Evolutionary conservation across 1,140 invertebrate genomes (phyloP), one percentile per base, ranked within the genome.

Genomic region (Araneus ventricosus): DNA sequence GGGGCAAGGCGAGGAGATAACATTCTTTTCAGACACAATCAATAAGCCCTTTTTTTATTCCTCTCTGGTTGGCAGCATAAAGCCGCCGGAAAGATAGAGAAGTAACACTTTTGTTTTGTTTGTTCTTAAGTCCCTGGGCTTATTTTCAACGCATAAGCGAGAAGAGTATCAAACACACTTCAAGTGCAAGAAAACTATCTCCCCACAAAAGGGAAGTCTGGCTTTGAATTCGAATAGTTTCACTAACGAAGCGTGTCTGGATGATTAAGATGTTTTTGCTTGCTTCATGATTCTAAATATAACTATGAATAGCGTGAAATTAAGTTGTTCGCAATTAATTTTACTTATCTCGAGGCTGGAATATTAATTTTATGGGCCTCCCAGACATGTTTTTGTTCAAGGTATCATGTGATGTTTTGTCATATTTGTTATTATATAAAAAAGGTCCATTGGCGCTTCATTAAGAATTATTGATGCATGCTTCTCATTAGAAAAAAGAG

Each of bases 21-120:
- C 39, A 82, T 82, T 82, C 80, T 82, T 82, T 52, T 45, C 39
- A 27, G 39, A 82, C 39, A 52, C 39, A 82, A 82, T 82, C 80
- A 82, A 82, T 82, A 82, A 82, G 6, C 0, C 0, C 41, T 45
- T 45, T 82, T 82, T 22, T 17, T 82, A 24, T 4, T 41, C 24
- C 22, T 37, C 27, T 27, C 59, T 22, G 45, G 45, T 52, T 22
- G 27, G 70, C 70, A 79, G 3, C 34, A 39, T 14, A 80, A 80
- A 80, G 75, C 75, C 22, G 30, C 22, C 8, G 75, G 37, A 82
- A n/a, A n/a, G 39, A 45, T 22, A 34, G 80, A 10, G 22, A 20
- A 82, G 80, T 45, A 20, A 37, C 30, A 20, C 14, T 34, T n/a
- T n/a, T 34, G 30, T 75, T 75, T 75, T 75, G 70, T 75, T 75